Evolutionary conservation across 2,888 invertebrate genomes (phyloP).

Genomic region (Synergus gifuensis): DNA sequence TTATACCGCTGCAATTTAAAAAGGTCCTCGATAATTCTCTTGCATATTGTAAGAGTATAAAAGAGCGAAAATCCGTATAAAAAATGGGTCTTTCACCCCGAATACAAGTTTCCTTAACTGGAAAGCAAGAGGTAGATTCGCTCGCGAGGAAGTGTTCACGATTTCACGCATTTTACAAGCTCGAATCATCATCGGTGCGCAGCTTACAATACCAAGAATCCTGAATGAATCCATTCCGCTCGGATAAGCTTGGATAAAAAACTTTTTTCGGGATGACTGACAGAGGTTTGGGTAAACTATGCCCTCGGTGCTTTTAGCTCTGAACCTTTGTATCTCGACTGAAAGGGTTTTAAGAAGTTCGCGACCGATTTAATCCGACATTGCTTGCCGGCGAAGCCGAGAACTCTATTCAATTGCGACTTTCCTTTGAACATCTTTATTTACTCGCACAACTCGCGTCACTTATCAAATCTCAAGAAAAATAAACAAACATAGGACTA

Average conservation of each 20-base stretch:
- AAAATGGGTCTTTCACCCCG: slow-evolving; percentile 38
- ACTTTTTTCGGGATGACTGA: slow-evolving; percentile 18
- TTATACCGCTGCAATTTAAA: not conserved
- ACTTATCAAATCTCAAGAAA: not conserved
- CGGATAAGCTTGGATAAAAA: slow-evolving; percentile 22
- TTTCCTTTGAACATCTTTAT: slow-evolving; percentile 3
- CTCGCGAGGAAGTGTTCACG: slow-evolving; percentile 37
- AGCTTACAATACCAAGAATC: slow-evolving; percentile 27
- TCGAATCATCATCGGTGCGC: slow-evolving; percentile 29
- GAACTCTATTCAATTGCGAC: slow-evolving; percentile 27
- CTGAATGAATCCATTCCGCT: slow-evolving; percentile 38
- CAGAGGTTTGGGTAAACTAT: not conserved
- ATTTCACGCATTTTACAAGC: slow-evolving; percentile 40
- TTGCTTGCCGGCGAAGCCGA: not conserved
- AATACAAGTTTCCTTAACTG: slow-evolving; percentile 42
- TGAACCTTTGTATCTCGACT: slow-evolving; percentile 22
- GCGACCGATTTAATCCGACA: slow-evolving; percentile 32
- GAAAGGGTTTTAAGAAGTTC: slow-evolving; percentile 30
- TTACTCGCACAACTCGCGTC: not conserved
- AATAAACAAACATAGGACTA: not conserved
- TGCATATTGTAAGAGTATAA: slow-evolving; percentile 3
- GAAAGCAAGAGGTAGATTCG: slow-evolving; percentile 40
- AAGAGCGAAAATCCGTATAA: slow-evolving; percentile 29
- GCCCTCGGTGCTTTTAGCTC: slow-evolving; percentile 14
- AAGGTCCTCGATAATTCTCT: not conserved